Conservation (phyloP, 2,113 vertebrate species). For the Ellobius talpinus region DNA sequence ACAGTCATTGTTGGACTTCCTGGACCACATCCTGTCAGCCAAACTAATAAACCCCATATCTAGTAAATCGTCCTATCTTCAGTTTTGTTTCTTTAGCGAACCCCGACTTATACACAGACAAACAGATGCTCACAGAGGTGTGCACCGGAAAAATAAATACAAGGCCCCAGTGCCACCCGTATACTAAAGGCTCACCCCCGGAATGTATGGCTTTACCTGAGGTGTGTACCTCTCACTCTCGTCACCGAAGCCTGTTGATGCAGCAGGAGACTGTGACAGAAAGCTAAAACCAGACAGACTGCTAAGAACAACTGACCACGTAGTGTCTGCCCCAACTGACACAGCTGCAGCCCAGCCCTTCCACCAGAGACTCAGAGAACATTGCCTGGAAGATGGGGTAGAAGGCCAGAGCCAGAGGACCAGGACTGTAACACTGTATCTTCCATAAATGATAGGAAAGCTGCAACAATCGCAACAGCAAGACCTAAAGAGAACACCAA, state of each 20-base stretch:
- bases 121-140: neutral
- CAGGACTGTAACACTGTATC: neutral
- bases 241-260: neutral
- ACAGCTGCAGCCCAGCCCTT: neutral
- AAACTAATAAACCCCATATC: neutral
- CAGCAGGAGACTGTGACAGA: neutral
- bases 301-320: neutral
- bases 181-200: neutral
- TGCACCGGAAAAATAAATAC: neutral
- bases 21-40: neutral
- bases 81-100: neutral
- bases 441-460: neutral
- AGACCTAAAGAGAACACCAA: neutral
- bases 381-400: neutral
- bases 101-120: neutral
- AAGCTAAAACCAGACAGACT: neutral
- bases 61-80: neutral
- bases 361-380: neutral
- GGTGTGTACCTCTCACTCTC: neutral
- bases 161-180: neutral
- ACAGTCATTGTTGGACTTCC: neutral
- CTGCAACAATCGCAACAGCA: neutral
- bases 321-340: fast-evolving
- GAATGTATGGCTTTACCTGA: neutral
- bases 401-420: neutral